phyloP scores from a whole-genome alignment of 1,140 invertebrate genomes.

The Bombus sylvicola region DNA sequence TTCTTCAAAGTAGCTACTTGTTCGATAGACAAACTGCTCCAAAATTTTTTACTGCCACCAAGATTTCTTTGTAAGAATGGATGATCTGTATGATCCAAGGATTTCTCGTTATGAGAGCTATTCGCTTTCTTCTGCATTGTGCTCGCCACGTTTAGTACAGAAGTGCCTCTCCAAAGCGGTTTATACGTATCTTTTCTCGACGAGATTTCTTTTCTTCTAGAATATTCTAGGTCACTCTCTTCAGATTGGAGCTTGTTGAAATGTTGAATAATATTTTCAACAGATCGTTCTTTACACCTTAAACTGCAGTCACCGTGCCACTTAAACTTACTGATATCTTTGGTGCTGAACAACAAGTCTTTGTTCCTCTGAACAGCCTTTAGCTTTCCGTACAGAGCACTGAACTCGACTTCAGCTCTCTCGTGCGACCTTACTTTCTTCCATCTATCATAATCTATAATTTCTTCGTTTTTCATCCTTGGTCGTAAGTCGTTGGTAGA shows the following conservation, averaged over 20 bases:
- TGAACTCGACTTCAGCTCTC: conserved; percentile 91
- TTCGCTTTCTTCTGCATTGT: conserved; percentile 84
- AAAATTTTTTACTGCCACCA: conserved; percentile 88
- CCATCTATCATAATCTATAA: conserved; percentile 94
- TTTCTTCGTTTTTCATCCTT: conserved; percentile 88
- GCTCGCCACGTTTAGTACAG: conserved; percentile 89
- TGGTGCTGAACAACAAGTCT: conserved; percentile 91
- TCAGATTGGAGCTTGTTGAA: conserved; percentile 85
- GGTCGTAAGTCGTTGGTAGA: conserved; percentile 88
- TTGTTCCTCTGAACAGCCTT: conserved; percentile 91
- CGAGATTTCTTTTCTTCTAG: conserved; percentile 79
- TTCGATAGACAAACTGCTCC: conserved; percentile 92
- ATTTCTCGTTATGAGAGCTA: conserved; percentile 68
- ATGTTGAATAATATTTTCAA: conserved; percentile 91
- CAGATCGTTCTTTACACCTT: conserved; percentile 92
- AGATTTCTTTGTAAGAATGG: conserved; percentile 81
- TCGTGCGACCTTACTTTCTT: conserved; percentile 90
- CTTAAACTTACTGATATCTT: conserved; percentile 87
- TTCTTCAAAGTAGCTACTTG: conserved; percentile 92
- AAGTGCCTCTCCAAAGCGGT: conserved; percentile 92
- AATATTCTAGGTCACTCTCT: conserved; percentile 80
- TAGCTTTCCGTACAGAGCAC: conserved; percentile 90
- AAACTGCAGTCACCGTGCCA: conserved; percentile 91
- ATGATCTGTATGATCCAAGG: conserved; percentile 52
- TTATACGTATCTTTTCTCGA: conserved; percentile 88